These are phyloP conservation scores for Sicus ferrugineus DNA, from an alignment of 2,888 invertebrate genomes.

Conservation along the genomic window DNA sequence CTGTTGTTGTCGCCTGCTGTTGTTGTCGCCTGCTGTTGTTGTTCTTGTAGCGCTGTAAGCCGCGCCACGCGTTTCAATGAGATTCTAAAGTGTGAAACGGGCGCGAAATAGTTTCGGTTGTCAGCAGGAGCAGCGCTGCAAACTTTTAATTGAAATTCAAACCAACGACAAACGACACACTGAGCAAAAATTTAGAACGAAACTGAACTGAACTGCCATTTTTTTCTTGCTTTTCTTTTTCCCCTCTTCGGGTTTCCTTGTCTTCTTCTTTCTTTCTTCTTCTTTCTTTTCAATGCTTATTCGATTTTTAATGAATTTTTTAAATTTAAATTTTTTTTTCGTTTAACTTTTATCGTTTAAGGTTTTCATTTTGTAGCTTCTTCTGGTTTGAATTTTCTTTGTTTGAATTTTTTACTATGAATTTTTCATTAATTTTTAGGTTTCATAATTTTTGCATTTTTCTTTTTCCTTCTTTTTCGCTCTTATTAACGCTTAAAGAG, in stretches of 20 bases:
- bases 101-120: not conserved
- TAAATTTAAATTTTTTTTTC: not conserved
- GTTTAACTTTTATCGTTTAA: not conserved
- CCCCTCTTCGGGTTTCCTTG: not conserved
- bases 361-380: not conserved
- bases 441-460: not conserved
- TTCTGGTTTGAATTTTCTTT: too few species aligned
- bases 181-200: not conserved
- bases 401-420: too few species aligned
- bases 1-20: too few species aligned
- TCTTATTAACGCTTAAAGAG: too few species aligned
- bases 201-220: too few species aligned
- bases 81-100: not conserved
- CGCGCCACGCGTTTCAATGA: not conserved
- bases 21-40: not conserved
- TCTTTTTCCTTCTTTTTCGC: not conserved
- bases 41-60: slow-evolving; percentile 7
- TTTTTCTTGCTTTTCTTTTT: not conserved
- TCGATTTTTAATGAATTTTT: not conserved
- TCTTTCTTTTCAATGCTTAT: too few species aligned
- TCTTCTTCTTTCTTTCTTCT: not conserved
- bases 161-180: not conserved
- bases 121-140: not conserved
- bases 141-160: slow-evolving; percentile 30
- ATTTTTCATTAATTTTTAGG: too few species aligned